Evolutionary conservation across 2,113 vertebrate genomes (phyloP), one percentile per base, ranked within the genome.

Genomic region (Genyomyrus donnyi): DNA sequence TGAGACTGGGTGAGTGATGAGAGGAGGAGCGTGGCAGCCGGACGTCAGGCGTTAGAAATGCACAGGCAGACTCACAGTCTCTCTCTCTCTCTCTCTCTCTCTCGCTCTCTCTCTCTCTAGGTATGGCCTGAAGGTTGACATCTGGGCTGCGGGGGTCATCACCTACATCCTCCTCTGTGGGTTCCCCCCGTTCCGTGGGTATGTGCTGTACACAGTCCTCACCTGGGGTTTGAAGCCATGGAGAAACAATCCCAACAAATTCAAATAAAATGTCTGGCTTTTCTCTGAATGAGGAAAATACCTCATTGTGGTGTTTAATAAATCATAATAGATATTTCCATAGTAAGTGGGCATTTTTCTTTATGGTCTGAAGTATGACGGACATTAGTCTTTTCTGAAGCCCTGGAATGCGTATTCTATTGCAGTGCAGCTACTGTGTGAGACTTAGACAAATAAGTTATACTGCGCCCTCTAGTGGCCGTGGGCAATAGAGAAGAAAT

Each of bases 81-180:
- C 19, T 27, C 52, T 35, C 31, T n/a, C 49, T 50, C 11, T 50
- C 49, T 48, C 0, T 49, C 10, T 50, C 49, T 50, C 49, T 50
- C 49, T 50, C 24, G 19, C 3, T 4, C 1, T 90, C 24, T 89
- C 80, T 89, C 90, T 92, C 93, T 92, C 87, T 91, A 99, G 98
- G 86, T 99, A 99, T 66, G 98, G 98, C 92, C 96, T 99, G 91
- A 98, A 99, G 92, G 98, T 99, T 92, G 98, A 99, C 95, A 97
- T 99, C 94, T 99, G 98, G 98, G 98, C 98, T 48, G 98, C 98
- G 9, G 98, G 98, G 6, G 97, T 99, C 83, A 99, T 99, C 93
- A 98, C 97, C 88, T 99, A 99, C 92, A 99, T 99, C 89, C 96
- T 99, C 91, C 96, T 99, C 66, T 99, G 98, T 94, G 98, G 98